Evolutionary conservation across 1,140 invertebrate genomes (phyloP), one percentile per base, ranked within the genome.

Genomic region (Pseudomyrmex flavicornis): DNA sequence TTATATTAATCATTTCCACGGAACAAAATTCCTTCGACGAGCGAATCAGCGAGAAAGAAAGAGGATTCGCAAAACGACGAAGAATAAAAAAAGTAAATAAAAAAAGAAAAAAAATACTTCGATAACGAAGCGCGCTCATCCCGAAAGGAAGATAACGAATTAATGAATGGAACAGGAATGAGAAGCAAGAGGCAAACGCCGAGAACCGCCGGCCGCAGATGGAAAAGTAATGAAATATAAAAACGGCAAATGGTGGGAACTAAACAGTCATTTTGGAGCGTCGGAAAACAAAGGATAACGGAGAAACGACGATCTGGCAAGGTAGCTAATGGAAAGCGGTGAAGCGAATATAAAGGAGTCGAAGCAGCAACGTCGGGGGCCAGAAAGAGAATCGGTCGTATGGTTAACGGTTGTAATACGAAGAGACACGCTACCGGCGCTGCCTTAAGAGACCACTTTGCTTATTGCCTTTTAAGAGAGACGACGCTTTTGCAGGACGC

Each of bases 211-310:
- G 12, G 20, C 46, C 56, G 12, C 48, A 61, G 69, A 84, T 77
- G 73, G 80, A 89, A 79, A 88, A 82, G 68, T 86, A 89, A 89
- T 82, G 84, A 82, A 86, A 75, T 89, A 58, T 76, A 85, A 89
- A 86, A 83, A 89, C 56, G 73, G 26, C 62, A 80, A 85, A 89
- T 82, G 85, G 73, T 89, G 88, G 82, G 88, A 89, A 89, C 84
- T 84, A 86, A 88, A 82, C 75, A 87, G 68, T 89, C 73, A 83
- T 89, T 89, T 88, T 66, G 61, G 80, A 54, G 69, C 62, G 85
- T 87, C 66, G 73, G 63, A 80, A 89, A 85, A 89, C 88, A 89
- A 89, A 89, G 87, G 88, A 75, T 89, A 89, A 89, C 88, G 88
- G 88, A 89, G 72, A 83, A 83, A 0, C 26, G 77, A 65, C 1